Base-by-base conservation (phyloP, 2,113 vertebrate genomes). In the Nanorana parkeri region DNA sequence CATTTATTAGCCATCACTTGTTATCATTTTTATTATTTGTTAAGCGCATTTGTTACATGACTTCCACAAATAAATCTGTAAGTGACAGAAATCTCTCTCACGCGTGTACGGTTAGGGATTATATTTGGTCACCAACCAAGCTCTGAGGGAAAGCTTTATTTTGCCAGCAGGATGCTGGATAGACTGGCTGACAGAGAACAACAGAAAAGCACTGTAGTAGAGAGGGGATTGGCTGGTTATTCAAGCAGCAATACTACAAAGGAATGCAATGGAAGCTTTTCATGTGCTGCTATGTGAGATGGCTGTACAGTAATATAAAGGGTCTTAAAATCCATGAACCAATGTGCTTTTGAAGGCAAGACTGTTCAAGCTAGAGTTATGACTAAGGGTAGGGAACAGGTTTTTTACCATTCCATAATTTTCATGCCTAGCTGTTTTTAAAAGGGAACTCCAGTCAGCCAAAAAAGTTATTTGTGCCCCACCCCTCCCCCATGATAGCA, bases 61-160 rank as follows among this genome's bases (percentile, higher is more conserved):
- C 68, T 80, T 28, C 66, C 32, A 47, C 23, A 47, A 54, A 81
- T 81, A 32, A 73, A 81, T 81, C 68, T 26, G 21, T 17, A 19
- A 68, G 20, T 29, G 52, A 56, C 64, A 41, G n/a, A 4, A 36
- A 68, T 65, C 58, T 23, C 13, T 23, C 52, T 68, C 24, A 58
- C 20, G 16, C 15, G 41, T 23, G 24, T 66, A 68, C 21, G 23
- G 19, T 60, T 15, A 19, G 58, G 78, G 19, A 80, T 23, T 54
- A 65, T 13, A 55, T n/a, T 81, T 65, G 79, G 79, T 72, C 19
- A 17, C 47, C 24, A 23, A 65, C 41, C 28, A 63, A 81, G 32
- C 58, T 36, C n/a, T 29, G 21, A 73, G 20, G 28, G 58, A 73
- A 81, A n/a, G 21, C 15, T 65, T 23, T n/a, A 65, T 56, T 55